Evolutionary conservation across 2,888 invertebrate genomes (phyloP), one percentile per base, ranked within the genome.

Genomic region (Parnassius mnemosyne): DNA sequence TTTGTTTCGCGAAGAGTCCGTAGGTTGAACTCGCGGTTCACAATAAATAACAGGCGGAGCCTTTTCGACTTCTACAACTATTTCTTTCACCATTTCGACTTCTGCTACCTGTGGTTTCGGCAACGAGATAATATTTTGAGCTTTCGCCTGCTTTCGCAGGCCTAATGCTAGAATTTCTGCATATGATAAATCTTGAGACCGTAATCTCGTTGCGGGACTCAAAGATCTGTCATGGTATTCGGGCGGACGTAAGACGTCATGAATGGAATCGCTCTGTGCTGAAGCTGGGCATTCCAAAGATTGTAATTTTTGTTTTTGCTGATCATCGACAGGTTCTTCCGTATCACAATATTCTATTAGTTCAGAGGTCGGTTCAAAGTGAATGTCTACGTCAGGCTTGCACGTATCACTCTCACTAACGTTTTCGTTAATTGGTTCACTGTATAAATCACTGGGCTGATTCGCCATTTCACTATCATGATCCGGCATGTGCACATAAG

Each of bases 151-250:
- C 64, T 80, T 86, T 12, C 85, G 84, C 52, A 95, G 88, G 46
- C 95, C 95, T 67, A 94, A 93, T 50, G 95, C 93, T 71, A 95
- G 86, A 76, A 95, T 94, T 84, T 94, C 94, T 3, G 95, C 95
- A 77, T 95, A 95, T 0, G 95, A 95, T 72, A 94, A 92, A 66
- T 92, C 96, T 93, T 77, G 94, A 86, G 72, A 95, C 42, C 81
- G 80, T 63, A 72, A 69, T 66, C 71, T 78, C 3, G 72, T 65
- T 3, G 75, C 71, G 3, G 86, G 84, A 66, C 88, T 89, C 1
- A 72, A 65, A 44, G 81, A 75, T 62, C 84, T 78, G 44, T 77
- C 75, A 12, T 76, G 79, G 10, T 61, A 63, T 62, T 80, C 78
- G 10, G 68, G 66, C 44, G 72, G 65, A 41, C 66, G 68, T 47